Percentiles rank a stretch among this genome's conserved stretches.
These are phyloP conservation scores for Ostrea edulis DNA, from an alignment of 1,140 invertebrate species.

Conservation along the genomic window DNA sequence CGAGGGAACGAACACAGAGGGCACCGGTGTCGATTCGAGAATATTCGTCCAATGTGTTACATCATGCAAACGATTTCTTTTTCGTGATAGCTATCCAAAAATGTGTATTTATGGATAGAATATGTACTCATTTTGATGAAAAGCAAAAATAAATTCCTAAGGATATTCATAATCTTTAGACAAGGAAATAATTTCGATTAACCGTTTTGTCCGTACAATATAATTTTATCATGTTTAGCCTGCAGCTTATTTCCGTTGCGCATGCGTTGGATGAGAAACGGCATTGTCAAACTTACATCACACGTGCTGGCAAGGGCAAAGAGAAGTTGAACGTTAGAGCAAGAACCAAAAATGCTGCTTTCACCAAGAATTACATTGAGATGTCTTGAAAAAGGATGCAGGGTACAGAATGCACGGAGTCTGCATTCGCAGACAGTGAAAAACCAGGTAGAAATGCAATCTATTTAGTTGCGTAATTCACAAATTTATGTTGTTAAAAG, in stretches of 20 bases:
- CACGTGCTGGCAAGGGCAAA: conserved; percentile 37
- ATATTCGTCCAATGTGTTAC: too few species aligned
- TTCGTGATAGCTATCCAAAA: too few species aligned
- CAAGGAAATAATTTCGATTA: too few species aligned
- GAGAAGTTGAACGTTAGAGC: background rate
- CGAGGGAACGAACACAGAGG: too few species aligned
- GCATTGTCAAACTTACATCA: conserved; percentile 37
- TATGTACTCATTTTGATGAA: too few species aligned
- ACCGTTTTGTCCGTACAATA: background rate
- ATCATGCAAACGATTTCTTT: too few species aligned
- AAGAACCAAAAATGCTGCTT: background rate
- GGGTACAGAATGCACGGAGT: background rate
- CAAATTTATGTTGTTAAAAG: background rate
- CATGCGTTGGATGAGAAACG: background rate
- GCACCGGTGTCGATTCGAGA: too few species aligned
- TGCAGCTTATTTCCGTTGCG: background rate
- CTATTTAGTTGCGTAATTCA: background rate
- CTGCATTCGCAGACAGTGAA: background rate
- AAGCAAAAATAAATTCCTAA: too few species aligned
- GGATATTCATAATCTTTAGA: too few species aligned
- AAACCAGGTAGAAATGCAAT: background rate
- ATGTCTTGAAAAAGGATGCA: background rate
- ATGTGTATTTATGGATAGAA: too few species aligned
- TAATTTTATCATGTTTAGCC: background rate
- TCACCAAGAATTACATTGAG: conserved; percentile 24